Conservation (phyloP, 2,113 vertebrate genomes). For the Ceyx margarethae region DNA sequence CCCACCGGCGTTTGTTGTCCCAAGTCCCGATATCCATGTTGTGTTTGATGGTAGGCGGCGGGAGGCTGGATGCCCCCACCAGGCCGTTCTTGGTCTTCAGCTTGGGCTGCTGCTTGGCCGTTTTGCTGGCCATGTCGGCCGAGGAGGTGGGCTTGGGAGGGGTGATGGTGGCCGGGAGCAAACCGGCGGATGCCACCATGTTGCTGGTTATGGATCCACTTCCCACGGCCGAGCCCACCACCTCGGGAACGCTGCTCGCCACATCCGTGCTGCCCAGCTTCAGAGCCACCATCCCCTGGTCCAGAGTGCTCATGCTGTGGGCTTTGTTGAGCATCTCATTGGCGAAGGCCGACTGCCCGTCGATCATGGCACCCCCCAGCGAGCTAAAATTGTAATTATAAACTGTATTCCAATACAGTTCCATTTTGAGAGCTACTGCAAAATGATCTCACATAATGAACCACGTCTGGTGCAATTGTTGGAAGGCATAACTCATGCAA, state of each 20-base stretch:
- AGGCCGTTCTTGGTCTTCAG: slow-evolving; percentile 95
- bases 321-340: slow-evolving; percentile 97
- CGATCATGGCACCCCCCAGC: slow-evolving; percentile 95
- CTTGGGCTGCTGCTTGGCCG: slow-evolving; percentile 97
- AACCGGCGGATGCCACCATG: slow-evolving; percentile 84
- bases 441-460: slow-evolving; percentile 35
- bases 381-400: slow-evolving; percentile 74
- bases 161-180: slow-evolving; percentile 89
- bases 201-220: slow-evolving; percentile 85
- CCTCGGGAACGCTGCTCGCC: slow-evolving; percentile 82
- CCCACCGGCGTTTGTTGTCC: slow-evolving; percentile 96
- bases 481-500: slow-evolving; percentile 39
- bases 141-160: slow-evolving; percentile 95
- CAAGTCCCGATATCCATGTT: slow-evolving; percentile 99
- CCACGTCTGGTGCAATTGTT: neutral
- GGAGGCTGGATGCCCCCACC: slow-evolving; percentile 85
- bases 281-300: slow-evolving; percentile 96
- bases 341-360: slow-evolving; percentile 94
- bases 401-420: no score
- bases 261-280: slow-evolving; percentile 91
- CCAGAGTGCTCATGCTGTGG: slow-evolving; percentile 95
- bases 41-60: slow-evolving; percentile 93
- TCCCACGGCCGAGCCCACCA: slow-evolving; percentile 89
- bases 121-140: slow-evolving; percentile 99
- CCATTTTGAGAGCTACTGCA: neutral